These are phyloP conservation scores for Labeo calbasu DNA, from an alignment of 2,797 vertebrate genomes.

Conservation along the genomic window DNA sequence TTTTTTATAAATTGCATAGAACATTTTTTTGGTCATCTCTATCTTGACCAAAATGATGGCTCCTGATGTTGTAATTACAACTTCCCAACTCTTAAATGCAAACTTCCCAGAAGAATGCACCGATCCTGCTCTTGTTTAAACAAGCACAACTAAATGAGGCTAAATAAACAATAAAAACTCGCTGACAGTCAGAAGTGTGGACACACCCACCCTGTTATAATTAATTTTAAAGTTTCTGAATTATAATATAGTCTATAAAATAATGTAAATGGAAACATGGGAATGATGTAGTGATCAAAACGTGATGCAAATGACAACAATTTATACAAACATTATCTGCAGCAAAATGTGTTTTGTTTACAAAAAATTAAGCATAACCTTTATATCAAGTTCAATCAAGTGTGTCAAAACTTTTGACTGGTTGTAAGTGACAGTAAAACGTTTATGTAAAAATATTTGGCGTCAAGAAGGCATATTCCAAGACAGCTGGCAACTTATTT, in stretches of 20 bases:
- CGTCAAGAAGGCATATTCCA: neutral
- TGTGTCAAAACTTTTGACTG: neutral
- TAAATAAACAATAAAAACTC: neutral
- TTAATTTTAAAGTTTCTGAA: neutral
- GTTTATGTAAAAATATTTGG: neutral
- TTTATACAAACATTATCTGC: neutral
- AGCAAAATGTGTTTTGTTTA: neutral
- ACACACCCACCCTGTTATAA: neutral
- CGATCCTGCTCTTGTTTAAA: neutral
- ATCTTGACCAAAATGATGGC: too few species aligned
- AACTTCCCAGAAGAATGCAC: neutral
- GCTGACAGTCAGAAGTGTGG: neutral
- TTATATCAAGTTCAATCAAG: neutral
- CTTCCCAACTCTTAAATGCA: neutral
- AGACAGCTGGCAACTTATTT: neutral
- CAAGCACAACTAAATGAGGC: neutral
- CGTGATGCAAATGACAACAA: neutral
- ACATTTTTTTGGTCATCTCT: too few species aligned
- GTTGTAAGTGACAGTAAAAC: neutral
- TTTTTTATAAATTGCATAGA: too few species aligned
- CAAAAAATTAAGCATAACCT: neutral
- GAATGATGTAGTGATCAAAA: neutral
- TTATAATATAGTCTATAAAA: neutral
- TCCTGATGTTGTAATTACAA: neutral
- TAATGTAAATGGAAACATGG: neutral